A percentile compares a stretch with the other conserved stretches of the same genome.
Evolutionary conservation across 2,888 invertebrate genomes (phyloP).

Genomic region (Melangyna quadrimaculata): DNA sequence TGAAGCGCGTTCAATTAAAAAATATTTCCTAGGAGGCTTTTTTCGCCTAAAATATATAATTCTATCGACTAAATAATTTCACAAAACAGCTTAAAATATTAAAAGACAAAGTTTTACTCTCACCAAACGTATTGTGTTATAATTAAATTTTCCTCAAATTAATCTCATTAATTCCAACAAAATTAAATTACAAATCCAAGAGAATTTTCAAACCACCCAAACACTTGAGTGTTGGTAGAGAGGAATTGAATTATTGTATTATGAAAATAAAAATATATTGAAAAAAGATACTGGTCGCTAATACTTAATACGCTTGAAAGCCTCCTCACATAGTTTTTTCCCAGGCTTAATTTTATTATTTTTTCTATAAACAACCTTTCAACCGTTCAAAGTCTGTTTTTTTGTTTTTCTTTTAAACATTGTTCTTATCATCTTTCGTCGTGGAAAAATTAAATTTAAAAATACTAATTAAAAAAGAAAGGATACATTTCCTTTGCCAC

Average conservation of each 20-base stretch:
- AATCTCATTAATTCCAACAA: not conserved
- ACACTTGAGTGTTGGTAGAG: not conserved
- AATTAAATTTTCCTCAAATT: not conserved
- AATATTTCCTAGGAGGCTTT: too few species aligned
- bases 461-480: constrained; percentile 8
- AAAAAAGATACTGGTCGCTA: not conserved
- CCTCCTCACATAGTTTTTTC: not conserved
- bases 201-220: not conserved
- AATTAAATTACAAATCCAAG: not conserved
- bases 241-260: not conserved
- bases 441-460: not conserved
- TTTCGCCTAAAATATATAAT: not conserved
- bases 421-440: not conserved
- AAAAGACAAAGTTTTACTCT: not conserved
- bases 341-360: not conserved
- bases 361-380: not conserved
- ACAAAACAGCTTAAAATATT: not conserved
- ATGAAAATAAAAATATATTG: not conserved
- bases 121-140: not conserved
- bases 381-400: not conserved
- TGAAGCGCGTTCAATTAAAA: too few species aligned
- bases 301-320: not conserved
- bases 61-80: not conserved
- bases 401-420: not conserved
- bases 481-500: not conserved